Evolutionary conservation across 2,113 vertebrate genomes (phyloP).

Genomic region (Pardalotus punctatus): DNA sequence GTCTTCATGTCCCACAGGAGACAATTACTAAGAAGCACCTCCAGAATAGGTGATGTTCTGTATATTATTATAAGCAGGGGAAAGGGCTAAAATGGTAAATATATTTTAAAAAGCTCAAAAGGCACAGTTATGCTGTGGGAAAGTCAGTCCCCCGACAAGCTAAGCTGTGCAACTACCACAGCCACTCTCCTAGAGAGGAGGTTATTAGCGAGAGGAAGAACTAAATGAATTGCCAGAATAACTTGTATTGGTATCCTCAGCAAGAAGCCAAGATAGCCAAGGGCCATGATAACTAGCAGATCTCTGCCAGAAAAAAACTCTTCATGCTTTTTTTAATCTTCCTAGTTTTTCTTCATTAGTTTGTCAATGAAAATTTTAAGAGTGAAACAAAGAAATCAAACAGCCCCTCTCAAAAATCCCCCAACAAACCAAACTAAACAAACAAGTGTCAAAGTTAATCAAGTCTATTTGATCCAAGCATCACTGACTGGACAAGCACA

Average conservation of each 20-base stretch:
- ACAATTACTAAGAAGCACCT: conserved; percentile 28
- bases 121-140: neutral
- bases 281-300: neutral
- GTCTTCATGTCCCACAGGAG: neutral
- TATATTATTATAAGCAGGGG: neutral
- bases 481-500: neutral
- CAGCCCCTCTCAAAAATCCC: accelerated
- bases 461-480: neutral
- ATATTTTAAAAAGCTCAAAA: neutral
- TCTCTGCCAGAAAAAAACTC: neutral
- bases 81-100: neutral
- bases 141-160: neutral
- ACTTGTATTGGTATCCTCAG: neutral
- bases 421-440: neutral
- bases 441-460: neutral
- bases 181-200: neutral
- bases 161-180: neutral
- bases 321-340: neutral
- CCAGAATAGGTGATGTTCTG: conserved; percentile 19
- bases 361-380: neutral
- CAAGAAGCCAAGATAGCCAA: neutral
- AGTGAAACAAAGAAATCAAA: neutral
- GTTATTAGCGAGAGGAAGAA: neutral
- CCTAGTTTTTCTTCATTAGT: neutral
- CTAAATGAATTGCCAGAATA: neutral